Conservation (phyloP, 2,888 invertebrate species). For the Drosophila ochracea region DNA sequence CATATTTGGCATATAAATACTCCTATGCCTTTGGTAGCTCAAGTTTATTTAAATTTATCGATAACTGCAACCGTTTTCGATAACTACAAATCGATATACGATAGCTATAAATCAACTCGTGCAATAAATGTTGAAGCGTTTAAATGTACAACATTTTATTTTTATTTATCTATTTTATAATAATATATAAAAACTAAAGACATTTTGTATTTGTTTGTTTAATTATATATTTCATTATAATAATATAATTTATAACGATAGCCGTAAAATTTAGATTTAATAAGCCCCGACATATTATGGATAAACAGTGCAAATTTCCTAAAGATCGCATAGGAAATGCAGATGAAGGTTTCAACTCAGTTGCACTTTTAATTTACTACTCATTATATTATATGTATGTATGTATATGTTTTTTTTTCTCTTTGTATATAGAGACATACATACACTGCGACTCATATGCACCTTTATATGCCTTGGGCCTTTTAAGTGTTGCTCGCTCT, state of each 20-base stretch:
- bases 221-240: too few species aligned
- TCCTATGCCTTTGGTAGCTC: too few species aligned
- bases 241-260: neutral
- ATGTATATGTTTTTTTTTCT: neutral
- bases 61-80: too few species aligned
- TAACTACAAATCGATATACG: too few species aligned
- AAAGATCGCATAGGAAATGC: neutral
- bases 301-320: neutral
- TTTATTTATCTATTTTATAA: too few species aligned
- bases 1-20: too few species aligned
- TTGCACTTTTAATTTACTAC: neutral
- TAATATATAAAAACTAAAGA: neutral
- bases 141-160: too few species aligned
- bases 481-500: too few species aligned
- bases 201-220: neutral
- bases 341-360: neutral
- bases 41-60: too few species aligned
- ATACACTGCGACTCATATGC: conserved; percentile 5
- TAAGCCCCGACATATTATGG: neutral
- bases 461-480: conserved; percentile 25
- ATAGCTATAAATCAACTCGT: too few species aligned
- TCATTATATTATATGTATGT: too few species aligned
- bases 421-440: neutral
- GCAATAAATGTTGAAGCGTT: too few species aligned
- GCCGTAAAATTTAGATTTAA: neutral